Percentiles rank a stretch among this genome's conserved stretches.
These are phyloP conservation scores for Planiliza haematocheilus DNA, from an alignment of 2,113 vertebrate species.

Conservation along the genomic window DNA sequence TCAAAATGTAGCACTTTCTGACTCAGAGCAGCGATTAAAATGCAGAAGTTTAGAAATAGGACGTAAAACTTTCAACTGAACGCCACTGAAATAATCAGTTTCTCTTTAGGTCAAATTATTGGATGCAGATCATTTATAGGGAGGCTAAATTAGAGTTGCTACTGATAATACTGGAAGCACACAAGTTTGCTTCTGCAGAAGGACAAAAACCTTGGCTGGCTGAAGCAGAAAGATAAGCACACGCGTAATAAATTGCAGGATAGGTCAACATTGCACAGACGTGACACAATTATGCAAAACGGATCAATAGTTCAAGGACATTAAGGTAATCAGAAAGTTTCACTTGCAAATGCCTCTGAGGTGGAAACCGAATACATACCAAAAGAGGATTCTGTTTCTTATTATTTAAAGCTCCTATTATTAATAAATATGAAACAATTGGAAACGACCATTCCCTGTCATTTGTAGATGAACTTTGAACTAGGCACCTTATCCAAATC, in stretches of 20 bases:
- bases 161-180: not conserved
- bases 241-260: slow-evolving; percentile 22
- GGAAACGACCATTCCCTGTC: not conserved
- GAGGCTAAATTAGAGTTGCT: too few relatives aligned
- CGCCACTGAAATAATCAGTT: too few relatives aligned
- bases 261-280: slow-evolving; percentile 26
- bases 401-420: not conserved
- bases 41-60: too few relatives aligned
- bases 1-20: too few relatives aligned
- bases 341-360: not conserved
- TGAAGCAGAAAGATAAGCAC: slow-evolving; percentile 11
- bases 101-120: too few relatives aligned
- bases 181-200: slow-evolving; percentile 1
- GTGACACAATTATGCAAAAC: not conserved
- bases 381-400: not conserved
- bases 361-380: not conserved
- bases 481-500: not conserved
- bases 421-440: not conserved
- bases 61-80: too few relatives aligned
- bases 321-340: not conserved
- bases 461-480: slow-evolving; percentile 26
- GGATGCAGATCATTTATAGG: not conserved
- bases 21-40: too few relatives aligned
- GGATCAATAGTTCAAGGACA: slow-evolving; percentile 18
- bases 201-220: not conserved